These are phyloP conservation scores for Eriocheir sinensis DNA, from an alignment of 1,140 invertebrate species.

Conservation along the genomic window DNA sequence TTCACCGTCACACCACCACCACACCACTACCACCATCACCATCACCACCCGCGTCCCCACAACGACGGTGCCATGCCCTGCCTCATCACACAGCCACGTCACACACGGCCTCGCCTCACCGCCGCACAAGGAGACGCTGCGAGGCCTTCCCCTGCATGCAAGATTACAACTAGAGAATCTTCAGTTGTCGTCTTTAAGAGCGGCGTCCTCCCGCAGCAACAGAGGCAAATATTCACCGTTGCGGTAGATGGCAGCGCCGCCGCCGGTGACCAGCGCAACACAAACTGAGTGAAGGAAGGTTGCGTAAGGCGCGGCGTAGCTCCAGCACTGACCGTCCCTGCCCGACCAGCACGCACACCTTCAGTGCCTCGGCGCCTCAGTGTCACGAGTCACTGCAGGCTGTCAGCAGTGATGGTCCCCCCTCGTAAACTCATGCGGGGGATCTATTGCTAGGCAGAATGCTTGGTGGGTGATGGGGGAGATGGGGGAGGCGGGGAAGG, in stretches of 20 bases:
- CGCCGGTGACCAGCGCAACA: neutral
- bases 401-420: neutral
- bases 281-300: neutral
- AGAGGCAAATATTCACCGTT: neutral
- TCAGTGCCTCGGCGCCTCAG: neutral
- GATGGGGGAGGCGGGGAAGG: neutral
- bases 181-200: neutral
- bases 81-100: neutral
- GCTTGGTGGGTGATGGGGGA: neutral
- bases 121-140: neutral
- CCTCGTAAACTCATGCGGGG: constrained; percentile 15
- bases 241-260: neutral
- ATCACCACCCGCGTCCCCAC: neutral
- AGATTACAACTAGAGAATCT: neutral
- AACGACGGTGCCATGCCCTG: neutral
- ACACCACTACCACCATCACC: constrained; percentile 2
- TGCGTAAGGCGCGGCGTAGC: neutral
- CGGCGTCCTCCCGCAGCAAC: neutral
- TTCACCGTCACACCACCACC: neutral
- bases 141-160: neutral
- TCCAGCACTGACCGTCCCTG: neutral
- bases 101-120: neutral
- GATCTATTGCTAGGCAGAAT: constrained; percentile 56
- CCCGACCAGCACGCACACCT: neutral
- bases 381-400: neutral